Base-by-base conservation (phyloP, 2,888 invertebrate genomes). In the Seladonia tumulorum region DNA sequence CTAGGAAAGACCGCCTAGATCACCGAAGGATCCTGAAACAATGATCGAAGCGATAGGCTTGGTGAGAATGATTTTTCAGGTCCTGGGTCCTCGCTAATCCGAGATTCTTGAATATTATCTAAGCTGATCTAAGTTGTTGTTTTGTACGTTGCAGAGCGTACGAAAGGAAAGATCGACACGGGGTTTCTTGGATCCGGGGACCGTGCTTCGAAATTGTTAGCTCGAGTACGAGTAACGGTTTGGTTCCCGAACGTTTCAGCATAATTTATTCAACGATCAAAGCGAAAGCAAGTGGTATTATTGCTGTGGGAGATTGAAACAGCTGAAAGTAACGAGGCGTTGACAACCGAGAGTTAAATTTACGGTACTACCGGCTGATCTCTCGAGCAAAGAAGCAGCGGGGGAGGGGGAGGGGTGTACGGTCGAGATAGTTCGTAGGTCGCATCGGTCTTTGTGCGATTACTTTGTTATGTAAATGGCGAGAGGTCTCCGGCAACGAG, bases 401-500 rank as follows among this genome's bases (percentile, higher is more conserved):
- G 29, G 66, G 2, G 35, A 5, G 5, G 35, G 35, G 35, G 35
- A 35, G 35, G 35, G 35, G 35, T 39, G 22, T 39, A 39, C 47
- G 47, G 45, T n/a, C 25, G n/a, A 29, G 45, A n/a, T 45, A 47
- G 39, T 42, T 22, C 42, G 42, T n/a, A 18, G 60, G 60, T 78
- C 45, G 18, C 57, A 25, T 39, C 60, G 53, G 42, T 75, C 57
- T 49, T 22, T 47, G 45, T 25, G 18, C 29, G 76, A 80, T 76
- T 76, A 77, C 71, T 77, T 76, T 71, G 53, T 77, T 78, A 84
- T 73, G 77, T 70, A 83, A 83, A 70, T 83, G 82, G 72, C 25
- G 29, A 63, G 25, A 49, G 39, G 71, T 71, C 35, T 35, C 66
- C 25, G 53, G 49, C 75, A 83, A 71, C 49, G 78, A 53, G 39